phyloP scores from a whole-genome alignment of 2,113 vertebrate species.

The Acanthisitta chloris region DNA sequence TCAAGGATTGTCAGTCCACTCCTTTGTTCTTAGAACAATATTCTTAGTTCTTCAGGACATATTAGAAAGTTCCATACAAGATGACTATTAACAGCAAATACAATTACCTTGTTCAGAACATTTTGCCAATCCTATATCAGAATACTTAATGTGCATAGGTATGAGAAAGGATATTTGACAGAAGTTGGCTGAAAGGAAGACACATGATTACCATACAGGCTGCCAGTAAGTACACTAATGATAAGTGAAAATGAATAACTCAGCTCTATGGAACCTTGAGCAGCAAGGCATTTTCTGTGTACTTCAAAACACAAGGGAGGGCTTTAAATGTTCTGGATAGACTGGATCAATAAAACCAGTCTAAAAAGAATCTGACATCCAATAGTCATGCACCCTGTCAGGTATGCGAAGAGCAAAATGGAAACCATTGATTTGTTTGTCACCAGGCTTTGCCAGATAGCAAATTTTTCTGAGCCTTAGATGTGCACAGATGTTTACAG shows the following conservation, averaged over 20 bases:
- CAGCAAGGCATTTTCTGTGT: not conserved
- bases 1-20: not conserved
- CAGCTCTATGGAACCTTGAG: not conserved
- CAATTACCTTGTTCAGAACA: not conserved
- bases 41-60: not conserved
- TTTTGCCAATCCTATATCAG: not conserved
- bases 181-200: not conserved
- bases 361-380: slow-evolving; percentile 10
- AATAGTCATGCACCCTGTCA: not conserved
- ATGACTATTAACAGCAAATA: not conserved
- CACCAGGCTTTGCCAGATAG: slow-evolving; percentile 9
- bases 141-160: not conserved
- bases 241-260: not conserved
- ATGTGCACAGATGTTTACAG: not conserved
- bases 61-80: not conserved
- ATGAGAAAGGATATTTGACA: not conserved
- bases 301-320: not conserved
- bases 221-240: not conserved
- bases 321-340: slow-evolving; percentile 1
- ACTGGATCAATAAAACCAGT: slow-evolving; percentile 28
- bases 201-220: not conserved
- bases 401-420: slow-evolving; percentile 15
- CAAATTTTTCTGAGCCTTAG: slow-evolving; percentile 16
- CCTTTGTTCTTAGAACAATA: not conserved
- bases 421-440: slow-evolving; percentile 52